Evolutionary conservation across 2,888 invertebrate genomes (phyloP), one percentile per base, ranked within the genome.

Genomic region (Encarsia formosa): DNA sequence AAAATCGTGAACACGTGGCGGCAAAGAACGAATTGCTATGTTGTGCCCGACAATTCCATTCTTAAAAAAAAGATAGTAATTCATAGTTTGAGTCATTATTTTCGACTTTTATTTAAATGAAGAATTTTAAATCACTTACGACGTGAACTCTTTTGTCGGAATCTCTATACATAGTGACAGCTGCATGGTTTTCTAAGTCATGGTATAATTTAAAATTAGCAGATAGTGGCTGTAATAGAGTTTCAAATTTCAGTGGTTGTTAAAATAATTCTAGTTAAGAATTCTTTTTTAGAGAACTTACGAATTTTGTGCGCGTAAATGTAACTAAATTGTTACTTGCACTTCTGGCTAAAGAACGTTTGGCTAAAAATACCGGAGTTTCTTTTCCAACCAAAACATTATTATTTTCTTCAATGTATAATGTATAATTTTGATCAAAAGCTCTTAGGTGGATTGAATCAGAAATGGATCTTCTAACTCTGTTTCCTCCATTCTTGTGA

Each of bases 391-490:
- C 15, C 23, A 52, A 35, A 18, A 46, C 9, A 9, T 42, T 11
- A 19, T 37, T 13, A 24, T 46, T 52, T 37, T 46, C 8, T 29
- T 46, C 41, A 11, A 52, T 31, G 29, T 52, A 52, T 8, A 52
- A 22, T 16, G 35, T 41, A 16, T 44, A 44, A 5, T 52, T 29
- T 37, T 46, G 13, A 15, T 37, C 6, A 18, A 50, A 50, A n/a
- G 44, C 50, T 13, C 24, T 18, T 5, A 50, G 23, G 18, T 45
- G 39, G 13, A 50, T 26, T 11, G 24, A 19, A 19, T 34, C 18
- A 5, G 15, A 15, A n/a, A n/a, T n/a, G 23, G 26, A 2, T 19
- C 20, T 38, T 19, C n/a, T 16, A 24, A 26, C n/a, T 15, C n/a
- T 24, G 16, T 5, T 22, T 13, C 18, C 39, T 4, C 40, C 16